Percentiles rank a stretch among this genome's conserved stretches.
These are phyloP conservation scores for Oscheius myriophilus DNA, from an alignment of 2,888 invertebrate genomes.

Conservation along the genomic window DNA sequence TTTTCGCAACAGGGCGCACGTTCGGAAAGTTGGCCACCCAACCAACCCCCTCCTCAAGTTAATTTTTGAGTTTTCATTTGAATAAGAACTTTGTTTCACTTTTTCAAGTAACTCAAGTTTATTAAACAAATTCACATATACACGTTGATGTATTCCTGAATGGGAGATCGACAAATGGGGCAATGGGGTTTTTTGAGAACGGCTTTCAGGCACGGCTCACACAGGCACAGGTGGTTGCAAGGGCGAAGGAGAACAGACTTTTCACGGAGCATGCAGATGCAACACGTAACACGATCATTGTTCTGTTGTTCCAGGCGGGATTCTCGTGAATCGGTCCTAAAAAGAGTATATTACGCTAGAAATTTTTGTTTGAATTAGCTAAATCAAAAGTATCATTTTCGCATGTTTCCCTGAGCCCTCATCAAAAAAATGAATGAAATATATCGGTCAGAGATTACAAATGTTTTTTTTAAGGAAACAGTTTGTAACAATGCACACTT, in stretches of 20 bases:
- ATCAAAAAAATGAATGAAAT: too few relatives aligned
- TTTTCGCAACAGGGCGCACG: too few relatives aligned
- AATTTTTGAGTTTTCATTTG: too few relatives aligned
- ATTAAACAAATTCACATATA: not conserved
- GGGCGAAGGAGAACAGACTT: slow-evolving; percentile 44
- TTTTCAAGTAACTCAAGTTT: too few relatives aligned
- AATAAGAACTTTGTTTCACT: too few relatives aligned
- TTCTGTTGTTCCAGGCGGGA: not conserved
- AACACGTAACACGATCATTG: slow-evolving; percentile 39
- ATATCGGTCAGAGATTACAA: too few relatives aligned
- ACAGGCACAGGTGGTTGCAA: slow-evolving; percentile 48
- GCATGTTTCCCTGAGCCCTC: too few relatives aligned
- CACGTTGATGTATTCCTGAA: slow-evolving; percentile 19
- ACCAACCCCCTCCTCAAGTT: too few relatives aligned
- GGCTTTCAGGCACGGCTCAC: slow-evolving; percentile 40
- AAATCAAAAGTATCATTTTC: too few relatives aligned
- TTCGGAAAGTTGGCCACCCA: too few relatives aligned
- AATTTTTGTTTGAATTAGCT: not conserved
- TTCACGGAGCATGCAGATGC: slow-evolving; percentile 38
- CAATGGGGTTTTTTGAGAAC: slow-evolving; percentile 34
- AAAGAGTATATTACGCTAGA: not conserved
- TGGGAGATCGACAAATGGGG: slow-evolving; percentile 37
- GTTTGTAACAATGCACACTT: not conserved
- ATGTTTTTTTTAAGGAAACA: not conserved
- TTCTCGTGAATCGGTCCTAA: not conserved